Percentiles rank a stretch among this genome's conserved stretches.
These are phyloP conservation scores for Eupithecia centaureata DNA, from an alignment of 2,888 invertebrate species.

Conservation along the genomic window DNA sequence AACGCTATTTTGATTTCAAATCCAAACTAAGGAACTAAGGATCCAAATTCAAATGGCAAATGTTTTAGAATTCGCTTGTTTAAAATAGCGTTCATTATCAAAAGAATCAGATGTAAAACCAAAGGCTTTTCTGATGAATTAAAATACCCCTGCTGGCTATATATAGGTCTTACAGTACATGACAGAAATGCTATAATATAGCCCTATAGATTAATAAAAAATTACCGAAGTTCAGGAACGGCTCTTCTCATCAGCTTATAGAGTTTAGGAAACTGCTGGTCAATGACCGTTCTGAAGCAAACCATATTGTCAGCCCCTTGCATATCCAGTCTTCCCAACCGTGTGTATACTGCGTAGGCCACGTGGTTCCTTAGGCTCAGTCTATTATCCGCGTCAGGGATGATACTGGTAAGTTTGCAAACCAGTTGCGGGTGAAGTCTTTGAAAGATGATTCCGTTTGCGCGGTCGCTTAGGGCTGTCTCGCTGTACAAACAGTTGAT, in stretches of 20 bases:
- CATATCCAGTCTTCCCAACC: conserved; percentile 46
- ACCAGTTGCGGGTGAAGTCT: conserved; percentile 63
- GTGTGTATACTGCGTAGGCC: conserved; percentile 69
- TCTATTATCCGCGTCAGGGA: conserved; percentile 63
- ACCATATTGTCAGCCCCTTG: conserved; percentile 58
- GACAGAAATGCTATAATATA: not conserved
- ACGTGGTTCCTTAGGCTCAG: conserved; percentile 69
- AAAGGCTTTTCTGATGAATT: too few species aligned
- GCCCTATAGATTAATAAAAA: not conserved
- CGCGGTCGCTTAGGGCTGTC: conserved; percentile 53
- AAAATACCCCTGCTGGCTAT: too few species aligned
- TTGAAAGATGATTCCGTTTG: conserved; percentile 62
- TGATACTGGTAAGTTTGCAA: conserved; percentile 55
- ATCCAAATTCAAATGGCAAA: too few species aligned
- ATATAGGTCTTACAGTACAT: too few species aligned
- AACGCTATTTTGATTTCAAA: too few species aligned
- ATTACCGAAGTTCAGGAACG: conserved; percentile 54
- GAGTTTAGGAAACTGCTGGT: conserved; percentile 57
- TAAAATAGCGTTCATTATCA: too few species aligned
- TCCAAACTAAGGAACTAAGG: too few species aligned
- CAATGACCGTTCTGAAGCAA: conserved; percentile 60
- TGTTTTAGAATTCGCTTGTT: too few species aligned
- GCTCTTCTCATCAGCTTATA: conserved; percentile 59
- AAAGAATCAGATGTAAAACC: too few species aligned
- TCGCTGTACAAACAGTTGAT: conserved; percentile 70